Evolutionary conservation across 2,888 invertebrate genomes (phyloP), one percentile per base, ranked within the genome.

Genomic region (Perithous albicinctus): DNA sequence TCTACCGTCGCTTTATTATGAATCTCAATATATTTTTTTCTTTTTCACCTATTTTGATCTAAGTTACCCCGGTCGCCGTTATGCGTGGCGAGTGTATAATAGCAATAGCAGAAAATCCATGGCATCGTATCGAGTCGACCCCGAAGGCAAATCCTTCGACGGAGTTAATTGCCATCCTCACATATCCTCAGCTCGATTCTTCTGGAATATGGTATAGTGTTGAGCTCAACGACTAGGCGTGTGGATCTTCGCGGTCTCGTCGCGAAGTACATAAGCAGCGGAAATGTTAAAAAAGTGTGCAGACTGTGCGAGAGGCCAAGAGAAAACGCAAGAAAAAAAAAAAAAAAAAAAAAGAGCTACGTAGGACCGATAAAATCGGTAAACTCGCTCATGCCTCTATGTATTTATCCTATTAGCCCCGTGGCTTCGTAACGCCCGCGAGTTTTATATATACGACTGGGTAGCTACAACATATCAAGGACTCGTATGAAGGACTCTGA

Each of bases 301-400:
- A 41, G 67, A 64, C 64, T 6, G 56, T 59, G 35, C 74, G 69
- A 69, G 74, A 67, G 26, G 63, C 29, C 26, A 41, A 15, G 35
- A 7, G 74, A 54, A 41, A 32, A 51, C 67, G 64, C n/a, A n/a
- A n/a, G n/a, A 72, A 79, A 79, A 26, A 29, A 56, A 46, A 20
- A 15, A 64, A n/a, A 69, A 64, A 56, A 64, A 48, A 48, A 32
- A 23, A 63, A 67, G 48, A 54, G 59, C 20, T n/a, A 72, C 70
- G 83, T 85, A 83, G 86, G 78, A 82, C 80, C 85, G 83, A 86
- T 84, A 78, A 87, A 85, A 86, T 85, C 79, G 76, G 72, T 77
- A 72, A 59, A 59, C 67, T 67, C 43, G 73, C 43, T 35, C 61
- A 29, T 26, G 61, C 67, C 63, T 81, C 78, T 46, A 80, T 70